Conservation (phyloP, 1,140 invertebrate species). For the Microplitis mediator region DNA sequence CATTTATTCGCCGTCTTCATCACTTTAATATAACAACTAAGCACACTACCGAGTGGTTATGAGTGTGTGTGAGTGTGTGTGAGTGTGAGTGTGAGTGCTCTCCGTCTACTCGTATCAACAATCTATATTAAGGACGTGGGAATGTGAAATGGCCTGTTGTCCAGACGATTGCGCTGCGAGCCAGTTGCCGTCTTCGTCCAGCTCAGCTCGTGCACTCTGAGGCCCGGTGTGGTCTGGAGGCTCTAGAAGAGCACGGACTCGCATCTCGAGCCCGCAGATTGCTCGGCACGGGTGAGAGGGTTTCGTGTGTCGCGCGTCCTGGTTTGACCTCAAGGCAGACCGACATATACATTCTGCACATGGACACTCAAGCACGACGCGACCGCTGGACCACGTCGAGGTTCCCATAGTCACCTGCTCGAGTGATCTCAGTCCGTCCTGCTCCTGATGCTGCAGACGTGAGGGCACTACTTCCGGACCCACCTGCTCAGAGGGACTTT, state of each 20-base stretch:
- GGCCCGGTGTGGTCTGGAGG: conserved; percentile 24
- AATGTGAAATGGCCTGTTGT: conserved; percentile 50
- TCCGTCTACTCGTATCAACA: conserved; percentile 40
- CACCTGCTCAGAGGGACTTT: neutral
- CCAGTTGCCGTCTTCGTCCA: neutral
- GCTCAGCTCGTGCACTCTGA: neutral
- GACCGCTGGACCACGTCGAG: neutral
- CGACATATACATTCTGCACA: neutral
- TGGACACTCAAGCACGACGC: neutral
- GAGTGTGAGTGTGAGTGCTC: conserved; percentile 13
- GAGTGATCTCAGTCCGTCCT: no score
- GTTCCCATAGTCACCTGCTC: conserved; percentile 29
- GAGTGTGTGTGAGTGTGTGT: conserved; percentile 3
- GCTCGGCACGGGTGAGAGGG: conserved; percentile 34
- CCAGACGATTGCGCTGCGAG: conserved; percentile 26
- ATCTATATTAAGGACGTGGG: conserved; percentile 54
- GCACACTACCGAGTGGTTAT: neutral
- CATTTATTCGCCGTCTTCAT: neutral
- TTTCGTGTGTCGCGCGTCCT: conserved; percentile 32
- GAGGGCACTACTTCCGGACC: conserved; percentile 12
- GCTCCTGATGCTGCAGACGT: neutral
- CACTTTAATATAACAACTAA: neutral
- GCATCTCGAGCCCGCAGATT: conserved; percentile 31
- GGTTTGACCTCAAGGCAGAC: conserved; percentile 25
- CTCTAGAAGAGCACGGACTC: no score